A percentile compares a stretch with the other conserved stretches of the same genome.
These are phyloP conservation scores for Anoplius nigerrimus DNA, from an alignment of 2,888 invertebrate genomes.

Conservation along the genomic window DNA sequence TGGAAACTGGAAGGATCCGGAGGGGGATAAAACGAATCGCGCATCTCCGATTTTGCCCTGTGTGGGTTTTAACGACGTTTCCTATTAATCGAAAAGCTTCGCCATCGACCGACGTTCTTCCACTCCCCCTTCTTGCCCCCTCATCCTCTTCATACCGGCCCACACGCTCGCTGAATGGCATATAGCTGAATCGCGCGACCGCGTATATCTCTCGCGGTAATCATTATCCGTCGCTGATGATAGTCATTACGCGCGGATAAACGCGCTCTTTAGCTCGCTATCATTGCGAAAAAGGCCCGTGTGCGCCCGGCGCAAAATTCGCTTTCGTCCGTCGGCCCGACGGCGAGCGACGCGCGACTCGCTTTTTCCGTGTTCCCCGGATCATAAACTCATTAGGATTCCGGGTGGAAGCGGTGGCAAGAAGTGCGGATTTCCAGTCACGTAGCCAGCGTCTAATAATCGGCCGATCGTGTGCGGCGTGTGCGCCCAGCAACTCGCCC, in stretches of 20 bases:
- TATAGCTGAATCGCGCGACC: no score
- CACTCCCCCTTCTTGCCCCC: background rate
- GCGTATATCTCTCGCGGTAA: background rate
- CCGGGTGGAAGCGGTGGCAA: slow-evolving; percentile 10
- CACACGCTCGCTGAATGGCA: background rate
- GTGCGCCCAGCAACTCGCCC: background rate
- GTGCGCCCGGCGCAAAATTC: background rate
- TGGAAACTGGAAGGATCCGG: background rate
- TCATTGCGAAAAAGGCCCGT: background rate
- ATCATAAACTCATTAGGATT: slow-evolving; percentile 30
- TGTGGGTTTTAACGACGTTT: no score
- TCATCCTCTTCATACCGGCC: background rate
- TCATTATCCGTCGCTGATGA: background rate
- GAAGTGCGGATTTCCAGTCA: slow-evolving; percentile 37
- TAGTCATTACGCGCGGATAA: background rate
- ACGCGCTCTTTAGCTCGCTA: slow-evolving; percentile 1
- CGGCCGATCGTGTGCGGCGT: slow-evolving; percentile 37
- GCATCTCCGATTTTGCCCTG: background rate
- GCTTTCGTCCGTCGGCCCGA: background rate
- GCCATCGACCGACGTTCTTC: background rate
- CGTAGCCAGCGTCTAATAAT: slow-evolving; percentile 52
- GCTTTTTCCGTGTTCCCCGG: background rate
- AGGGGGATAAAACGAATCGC: background rate
- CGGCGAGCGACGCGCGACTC: background rate
- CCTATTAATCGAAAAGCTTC: no score